phyloP scores from a whole-genome alignment of 2,888 invertebrate genomes.

The Girardia tigrina region DNA sequence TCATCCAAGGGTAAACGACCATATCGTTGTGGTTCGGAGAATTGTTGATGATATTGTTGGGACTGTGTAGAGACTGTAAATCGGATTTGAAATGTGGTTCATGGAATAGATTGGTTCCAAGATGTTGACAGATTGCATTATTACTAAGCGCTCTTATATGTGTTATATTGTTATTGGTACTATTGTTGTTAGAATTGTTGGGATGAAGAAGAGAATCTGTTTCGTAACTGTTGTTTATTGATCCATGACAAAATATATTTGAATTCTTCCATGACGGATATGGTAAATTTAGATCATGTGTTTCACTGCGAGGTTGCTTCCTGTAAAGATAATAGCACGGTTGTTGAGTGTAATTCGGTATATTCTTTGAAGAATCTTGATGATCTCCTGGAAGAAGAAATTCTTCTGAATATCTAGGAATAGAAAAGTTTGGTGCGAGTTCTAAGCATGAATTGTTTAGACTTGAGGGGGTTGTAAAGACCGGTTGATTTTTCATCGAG shows the following conservation, averaged over 20 bases:
- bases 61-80: slow-evolving; percentile 1
- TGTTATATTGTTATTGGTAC: neutral
- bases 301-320: neutral
- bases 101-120: slow-evolving; percentile 4
- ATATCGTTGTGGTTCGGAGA: slow-evolving; percentile 11
- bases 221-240: slow-evolving; percentile 8
- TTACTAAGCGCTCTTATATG: neutral
- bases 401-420: slow-evolving; percentile 11
- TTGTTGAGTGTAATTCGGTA: neutral
- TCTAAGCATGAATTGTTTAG: neutral
- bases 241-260: neutral
- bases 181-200: neutral
- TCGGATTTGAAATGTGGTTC: neutral
- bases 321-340: neutral
- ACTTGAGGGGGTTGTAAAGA: neutral
- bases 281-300: neutral
- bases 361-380: neutral
- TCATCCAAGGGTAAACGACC: slow-evolving; percentile 36
- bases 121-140: slow-evolving; percentile 16
- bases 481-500: neutral
- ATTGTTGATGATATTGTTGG: neutral
- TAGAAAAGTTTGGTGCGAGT: neutral
- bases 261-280: slow-evolving; percentile 3
- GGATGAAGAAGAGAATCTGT: neutral
- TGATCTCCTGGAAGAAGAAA: neutral